Base-by-base conservation (phyloP, 2,113 vertebrate species). In the Polypterus senegalus region DNA sequence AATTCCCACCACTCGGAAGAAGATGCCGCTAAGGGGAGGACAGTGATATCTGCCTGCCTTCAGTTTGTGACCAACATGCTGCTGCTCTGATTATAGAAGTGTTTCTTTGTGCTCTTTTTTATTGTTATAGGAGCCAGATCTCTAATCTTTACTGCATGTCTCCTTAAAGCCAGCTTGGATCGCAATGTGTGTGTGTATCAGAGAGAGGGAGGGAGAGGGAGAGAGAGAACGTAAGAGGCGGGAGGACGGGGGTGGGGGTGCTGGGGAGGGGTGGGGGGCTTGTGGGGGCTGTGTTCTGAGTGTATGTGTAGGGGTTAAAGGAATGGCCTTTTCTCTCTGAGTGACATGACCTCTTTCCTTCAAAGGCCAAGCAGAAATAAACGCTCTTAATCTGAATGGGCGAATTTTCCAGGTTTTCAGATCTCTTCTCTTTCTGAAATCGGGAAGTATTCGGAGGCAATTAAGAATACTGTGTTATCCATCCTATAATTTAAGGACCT, bases 291-390 rank as follows among this genome's bases (percentile, higher is more conserved):
- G 59, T 64, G 66, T 58, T 27, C 44, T 4, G 76, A 55, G 46
- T 65, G 55, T 66, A 57, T 63, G 65, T 61, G 60, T 65, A 66
- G 67, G 72, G 67, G 76, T 63, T 66, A 71, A 72, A 79, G 74
- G 74, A 82, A 77, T 59, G 66, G 75, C 78, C 76, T 79, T 77
- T 83, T 79, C 73, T 75, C 74, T 72, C 80, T 86, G 86, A 90
- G 76, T 83, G 86, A 88, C 89, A 88, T 80, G 81, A 79, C 75
- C 81, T 65, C 77, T 79, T 80, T 81, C 81, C 79, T 80, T 81
- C 80, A 88, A 86, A 89, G 82, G 77, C 79, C 75, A 78, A 61
- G 71, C 74, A 73, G 76, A 81, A 80, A 83, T 83, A 78, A 82
- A 68, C 66, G 67, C 73, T 77, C 78, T 81, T 80, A 69, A 75